Percentiles rank a stretch among this genome's conserved stretches.
Conservation (phyloP, 2,113 vertebrate genomes). For the Oncorhynchus gorbuscha region DNA sequence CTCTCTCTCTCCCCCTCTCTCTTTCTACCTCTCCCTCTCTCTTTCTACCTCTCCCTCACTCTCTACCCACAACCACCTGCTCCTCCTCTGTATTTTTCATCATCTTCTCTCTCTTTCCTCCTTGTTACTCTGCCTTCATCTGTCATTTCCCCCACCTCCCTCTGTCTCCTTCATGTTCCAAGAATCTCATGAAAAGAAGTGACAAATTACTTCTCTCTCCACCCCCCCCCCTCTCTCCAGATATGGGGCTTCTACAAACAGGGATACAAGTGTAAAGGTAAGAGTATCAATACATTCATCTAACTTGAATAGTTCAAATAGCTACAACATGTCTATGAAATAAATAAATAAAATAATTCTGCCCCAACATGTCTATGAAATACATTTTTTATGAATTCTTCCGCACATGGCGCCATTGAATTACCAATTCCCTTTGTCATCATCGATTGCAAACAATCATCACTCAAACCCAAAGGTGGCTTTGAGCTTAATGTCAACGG, state of each 20-base stretch:
- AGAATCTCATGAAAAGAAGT: too few species aligned
- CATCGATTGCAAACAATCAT: not conserved
- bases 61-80: too few species aligned
- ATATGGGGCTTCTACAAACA: slow-evolving; percentile 91
- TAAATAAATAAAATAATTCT: too few species aligned
- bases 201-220: not conserved
- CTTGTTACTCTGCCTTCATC: too few species aligned
- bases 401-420: too few species aligned
- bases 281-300: slow-evolving; percentile 32
- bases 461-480: not conserved
- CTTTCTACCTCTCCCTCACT: too few species aligned
- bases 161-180: not conserved
- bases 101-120: too few species aligned
- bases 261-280: slow-evolving; percentile 90
- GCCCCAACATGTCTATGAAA: not conserved
- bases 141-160: not conserved
- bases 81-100: too few species aligned
- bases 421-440: too few species aligned
- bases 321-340: not conserved
- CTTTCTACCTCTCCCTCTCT: too few species aligned
- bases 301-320: not conserved
- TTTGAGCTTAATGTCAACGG: slow-evolving; percentile 39
- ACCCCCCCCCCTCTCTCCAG: slow-evolving; percentile 49
- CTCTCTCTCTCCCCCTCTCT: too few species aligned
- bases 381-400: too few species aligned